A percentile compares a stretch with the other conserved stretches of the same genome.
phyloP scores from a whole-genome alignment of 37 sponge, comb jelly and placozoan genomes.

The Chondrilla cf. caribensis region DNA sequence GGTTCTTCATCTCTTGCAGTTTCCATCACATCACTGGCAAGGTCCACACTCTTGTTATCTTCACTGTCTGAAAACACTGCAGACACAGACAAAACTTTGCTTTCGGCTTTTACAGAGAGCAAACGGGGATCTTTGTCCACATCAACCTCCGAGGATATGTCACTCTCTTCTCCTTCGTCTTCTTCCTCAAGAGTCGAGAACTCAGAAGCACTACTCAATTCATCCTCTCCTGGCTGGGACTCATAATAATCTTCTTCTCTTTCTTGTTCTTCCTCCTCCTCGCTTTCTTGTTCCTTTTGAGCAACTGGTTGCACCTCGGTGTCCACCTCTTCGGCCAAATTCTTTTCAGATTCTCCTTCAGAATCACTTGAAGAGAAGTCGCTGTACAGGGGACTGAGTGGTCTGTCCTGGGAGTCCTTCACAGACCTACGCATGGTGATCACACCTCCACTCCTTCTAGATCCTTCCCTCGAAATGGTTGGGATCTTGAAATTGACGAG shows the following conservation, averaged over 20 bases:
- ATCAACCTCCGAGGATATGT: neutral
- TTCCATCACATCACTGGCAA: neutral
- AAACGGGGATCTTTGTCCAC: neutral
- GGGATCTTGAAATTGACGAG: constrained; percentile 81
- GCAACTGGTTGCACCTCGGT: constrained; percentile 9
- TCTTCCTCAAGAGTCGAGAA: neutral
- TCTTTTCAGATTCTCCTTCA: neutral
- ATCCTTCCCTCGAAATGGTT: neutral
- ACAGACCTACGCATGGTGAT: neutral
- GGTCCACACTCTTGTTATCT: neutral
- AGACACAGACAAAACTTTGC: neutral
- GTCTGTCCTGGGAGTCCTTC: neutral
- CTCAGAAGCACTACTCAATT: constrained; percentile 2
- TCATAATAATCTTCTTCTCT: neutral
- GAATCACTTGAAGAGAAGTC: constrained; percentile 14
- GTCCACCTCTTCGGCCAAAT: constrained; percentile 2
- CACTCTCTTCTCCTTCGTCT: constrained; percentile 11
- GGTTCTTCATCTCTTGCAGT: neutral
- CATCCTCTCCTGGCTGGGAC: constrained; percentile 13
- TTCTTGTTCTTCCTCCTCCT: constrained; percentile 36
- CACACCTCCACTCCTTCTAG: neutral
- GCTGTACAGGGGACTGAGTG: constrained; percentile 22
- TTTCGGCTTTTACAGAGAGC: neutral
- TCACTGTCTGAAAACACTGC: neutral
- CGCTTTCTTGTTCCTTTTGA: constrained; percentile 19